Percentiles rank a stretch among this genome's conserved stretches.
Conservation (phyloP, 2,888 invertebrate species). For the Pecten maximus region DNA sequence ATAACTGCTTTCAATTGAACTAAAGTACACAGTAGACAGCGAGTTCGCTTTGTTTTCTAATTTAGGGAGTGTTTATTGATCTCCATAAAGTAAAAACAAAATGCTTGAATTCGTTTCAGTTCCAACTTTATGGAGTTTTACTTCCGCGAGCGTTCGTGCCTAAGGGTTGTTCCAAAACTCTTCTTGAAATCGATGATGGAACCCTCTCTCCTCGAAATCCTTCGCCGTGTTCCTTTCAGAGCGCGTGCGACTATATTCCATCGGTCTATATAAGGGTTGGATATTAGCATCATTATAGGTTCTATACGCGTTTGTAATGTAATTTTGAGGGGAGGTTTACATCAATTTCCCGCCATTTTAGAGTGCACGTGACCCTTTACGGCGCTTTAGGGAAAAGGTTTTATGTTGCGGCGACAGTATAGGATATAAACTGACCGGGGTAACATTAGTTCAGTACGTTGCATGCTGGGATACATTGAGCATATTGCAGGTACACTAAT, state of each 20-base stretch:
- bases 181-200: background rate
- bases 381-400: background rate
- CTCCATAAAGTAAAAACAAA: background rate
- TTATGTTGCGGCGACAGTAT: background rate
- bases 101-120: background rate
- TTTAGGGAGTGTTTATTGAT: constrained; percentile 5
- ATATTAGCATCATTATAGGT: background rate
- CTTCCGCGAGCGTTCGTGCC: constrained; percentile 1
- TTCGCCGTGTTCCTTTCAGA: background rate
- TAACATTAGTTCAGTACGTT: background rate
- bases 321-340: background rate
- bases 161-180: background rate
- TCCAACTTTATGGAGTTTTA: background rate
- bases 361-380: background rate
- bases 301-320: background rate
- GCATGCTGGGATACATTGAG: background rate
- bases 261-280: background rate
- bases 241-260: background rate
- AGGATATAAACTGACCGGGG: background rate
- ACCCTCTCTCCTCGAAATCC: background rate
- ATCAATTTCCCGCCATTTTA: constrained; percentile 20
- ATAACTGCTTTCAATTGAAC: background rate
- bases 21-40: background rate
- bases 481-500: too few relatives aligned
- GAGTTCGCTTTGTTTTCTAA: background rate